A percentile compares a stretch with the other conserved stretches of the same genome.
Conservation (phyloP, 1,140 invertebrate genomes). For the Heliothis virescens region DNA sequence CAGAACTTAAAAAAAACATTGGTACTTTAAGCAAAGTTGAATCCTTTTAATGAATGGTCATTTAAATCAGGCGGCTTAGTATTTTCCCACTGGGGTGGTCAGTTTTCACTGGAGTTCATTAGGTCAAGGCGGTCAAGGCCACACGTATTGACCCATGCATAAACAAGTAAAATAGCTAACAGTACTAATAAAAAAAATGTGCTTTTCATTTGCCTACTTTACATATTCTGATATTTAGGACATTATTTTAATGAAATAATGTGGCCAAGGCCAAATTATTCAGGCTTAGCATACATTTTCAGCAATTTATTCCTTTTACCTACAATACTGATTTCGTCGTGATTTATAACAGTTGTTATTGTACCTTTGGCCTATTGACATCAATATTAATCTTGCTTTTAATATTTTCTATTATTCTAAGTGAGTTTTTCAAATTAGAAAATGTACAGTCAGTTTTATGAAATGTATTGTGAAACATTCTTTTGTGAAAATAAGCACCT, state of each 20-base stretch:
- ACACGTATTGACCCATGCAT: background rate
- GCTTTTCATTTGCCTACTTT: background rate
- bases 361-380: constrained; percentile 15
- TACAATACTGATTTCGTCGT: background rate
- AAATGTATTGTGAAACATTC: constrained; percentile 6
- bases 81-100: background rate
- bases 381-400: constrained; percentile 9
- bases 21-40: too few species aligned
- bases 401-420: background rate
- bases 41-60: too few species aligned
- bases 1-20: too few species aligned
- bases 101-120: constrained; percentile 17
- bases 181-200: background rate
- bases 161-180: background rate
- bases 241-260: constrained; percentile 13
- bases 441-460: background rate
- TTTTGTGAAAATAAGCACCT: background rate
- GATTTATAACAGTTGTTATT: background rate
- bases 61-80: background rate
- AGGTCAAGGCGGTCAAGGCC: constrained; percentile 21
- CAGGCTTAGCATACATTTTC: constrained; percentile 26
- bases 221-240: constrained; percentile 9
- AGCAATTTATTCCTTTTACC: constrained; percentile 17
- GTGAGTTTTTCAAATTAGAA: background rate
- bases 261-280: constrained; percentile 27